Base-by-base conservation (phyloP, 2,888 invertebrate species). In the Dichetophora obliterata region DNA sequence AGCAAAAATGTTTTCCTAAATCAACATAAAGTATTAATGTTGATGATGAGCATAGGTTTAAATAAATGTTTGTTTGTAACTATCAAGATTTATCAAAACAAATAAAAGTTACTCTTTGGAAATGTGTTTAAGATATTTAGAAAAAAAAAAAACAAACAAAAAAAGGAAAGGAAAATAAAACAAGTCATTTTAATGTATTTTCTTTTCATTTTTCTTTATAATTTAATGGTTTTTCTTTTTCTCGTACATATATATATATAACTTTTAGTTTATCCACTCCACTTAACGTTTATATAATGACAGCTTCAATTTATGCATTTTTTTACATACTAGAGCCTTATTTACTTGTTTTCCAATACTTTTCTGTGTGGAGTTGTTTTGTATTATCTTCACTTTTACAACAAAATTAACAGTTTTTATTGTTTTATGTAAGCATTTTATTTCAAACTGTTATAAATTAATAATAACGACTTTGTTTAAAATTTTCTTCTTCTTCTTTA, bases 161-260 rank as follows among this genome's bases (percentile, higher is more conserved):
- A 31, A 31, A 5, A 31, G 3, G 5, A 4, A 31, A 31, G 48
- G 2, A 11, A 19, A 68, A 68, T 50, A 19, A 68, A 27, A 50
- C 48, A 27, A 27, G 5, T 68, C 14, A 11, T 22, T 19, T 63
- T 27, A 34, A 14, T 34, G 16, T 65, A 50, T 68, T 19, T 27
- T 75, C 68, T 65, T 75, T 75, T 68, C 19, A 70, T 22, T 54
- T 43, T 54, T 63, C 68, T 37, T 76, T 76, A 63, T 34, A 54
- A 52, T 75, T 70, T 37, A 34, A 57, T 52, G 57, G 34, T 61
- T 63, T 70, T 22, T 75, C 61, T 37, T 48, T 75, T 69, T 61
- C 22, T 31, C 59, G 9, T 69, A 54, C 27, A 57, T 57, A 31
- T 68, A 54, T 69, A 54, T n/a, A 57, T 57, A 31, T 68, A 54